Evolutionary conservation across 2,888 invertebrate genomes (phyloP), one percentile per base, ranked within the genome.

Genomic region (Dolomedes plantarius): DNA sequence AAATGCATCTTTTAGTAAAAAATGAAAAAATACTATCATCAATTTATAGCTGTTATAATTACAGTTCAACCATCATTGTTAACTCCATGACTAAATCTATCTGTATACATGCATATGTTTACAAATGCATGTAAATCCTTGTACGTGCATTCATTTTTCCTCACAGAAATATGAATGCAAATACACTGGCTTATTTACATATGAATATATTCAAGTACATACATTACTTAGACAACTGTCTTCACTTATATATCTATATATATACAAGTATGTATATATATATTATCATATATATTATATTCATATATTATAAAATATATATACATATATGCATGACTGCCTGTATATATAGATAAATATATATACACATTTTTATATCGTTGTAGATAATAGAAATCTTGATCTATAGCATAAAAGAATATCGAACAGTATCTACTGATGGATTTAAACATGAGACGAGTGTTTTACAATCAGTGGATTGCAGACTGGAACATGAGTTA

Each of bases 201-300:
- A n/a, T n/a, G n/a, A n/a, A n/a, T n/a, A n/a, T n/a, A n/a, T n/a
- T n/a, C n/a, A n/a, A n/a, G n/a, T n/a, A n/a, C n/a, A n/a, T 23
- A 16, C 56, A 56, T 1, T 56, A 56, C 11, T 11, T 56, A 56
- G 56, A 23, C 7, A 56, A 56, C 19, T 56, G 23, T 56, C 23
- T 56, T 56, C 56, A 56, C 56, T 56, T 56, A n/a, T 56, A 56
- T 56, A 56, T 56, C 56, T 56, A 56, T 56, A 9, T 46, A 56
- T 56, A 56, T 56, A 56, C 56, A 23, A 1, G 7, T 56, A 23
- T 56, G 23, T 23, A 23, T 56, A 23, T 46, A 46, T 56, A 23
- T 56, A 56, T 46, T 6, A 46, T 46, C 2, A 46, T 56, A 56
- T 56, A 5, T 56, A 56, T 23, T 56, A 2, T 56, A 56, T 23